Percentiles rank a stretch among this genome's conserved stretches.
Conservation (phyloP, 2,113 vertebrate species). For the Scophthalmus maximus region DNA sequence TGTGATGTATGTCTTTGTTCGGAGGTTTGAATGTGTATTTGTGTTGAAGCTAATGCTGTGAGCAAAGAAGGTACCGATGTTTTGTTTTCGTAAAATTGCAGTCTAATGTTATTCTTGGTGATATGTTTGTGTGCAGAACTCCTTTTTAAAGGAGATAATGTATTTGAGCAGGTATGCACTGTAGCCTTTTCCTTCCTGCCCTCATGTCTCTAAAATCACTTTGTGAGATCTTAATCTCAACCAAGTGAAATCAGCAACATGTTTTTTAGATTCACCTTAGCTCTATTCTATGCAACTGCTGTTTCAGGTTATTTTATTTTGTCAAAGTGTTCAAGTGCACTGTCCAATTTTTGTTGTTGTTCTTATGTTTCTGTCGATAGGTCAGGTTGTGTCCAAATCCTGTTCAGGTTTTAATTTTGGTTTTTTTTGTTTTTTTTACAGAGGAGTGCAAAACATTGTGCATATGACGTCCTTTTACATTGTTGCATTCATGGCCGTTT, state of each 20-base stretch:
- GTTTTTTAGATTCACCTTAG: constrained; percentile 15
- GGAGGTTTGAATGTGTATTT: constrained; percentile 29
- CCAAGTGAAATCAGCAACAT: constrained; percentile 4
- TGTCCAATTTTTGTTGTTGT: not conserved
- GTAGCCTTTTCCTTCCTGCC: not conserved
- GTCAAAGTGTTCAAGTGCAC: not conserved
- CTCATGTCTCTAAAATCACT: constrained; percentile 9
- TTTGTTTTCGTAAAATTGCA: constrained; percentile 19
- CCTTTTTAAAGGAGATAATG: constrained; percentile 30
- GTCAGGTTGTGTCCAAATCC: not conserved
- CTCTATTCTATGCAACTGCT: constrained; percentile 66
- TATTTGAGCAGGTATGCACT: constrained; percentile 13
- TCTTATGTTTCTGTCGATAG: not conserved
- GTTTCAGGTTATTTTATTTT: constrained; percentile 2
- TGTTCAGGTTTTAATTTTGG: not conserved
- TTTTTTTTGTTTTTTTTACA: too few relatives aligned
- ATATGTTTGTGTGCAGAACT: not conserved
- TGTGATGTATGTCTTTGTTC: constrained; percentile 4
- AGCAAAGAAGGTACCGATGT: constrained; percentile 14
- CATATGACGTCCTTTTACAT: not conserved
- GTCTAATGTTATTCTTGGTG: constrained; percentile 5
- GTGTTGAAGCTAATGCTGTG: constrained; percentile 4
- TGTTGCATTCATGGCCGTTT: not conserved
- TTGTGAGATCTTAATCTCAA: constrained; percentile 21
- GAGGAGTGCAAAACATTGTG: not conserved